Percentiles rank a stretch among this genome's conserved stretches.
Conservation (phyloP, 2,797 vertebrate species). For the Danio tinwini region DNA sequence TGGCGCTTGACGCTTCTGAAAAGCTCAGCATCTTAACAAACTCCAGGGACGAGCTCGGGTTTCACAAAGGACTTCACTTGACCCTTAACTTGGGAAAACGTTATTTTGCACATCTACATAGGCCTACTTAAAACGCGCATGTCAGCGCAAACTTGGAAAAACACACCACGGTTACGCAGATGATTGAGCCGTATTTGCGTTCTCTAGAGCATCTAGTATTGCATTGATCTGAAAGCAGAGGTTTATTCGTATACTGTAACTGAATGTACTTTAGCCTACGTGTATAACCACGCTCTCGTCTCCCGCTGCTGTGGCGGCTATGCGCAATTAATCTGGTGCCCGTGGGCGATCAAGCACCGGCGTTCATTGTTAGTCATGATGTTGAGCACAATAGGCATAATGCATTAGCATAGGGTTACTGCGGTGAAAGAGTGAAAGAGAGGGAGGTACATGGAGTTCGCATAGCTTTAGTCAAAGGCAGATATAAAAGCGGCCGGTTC, state of each 20-base stretch:
- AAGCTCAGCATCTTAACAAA: constrained; percentile 12
- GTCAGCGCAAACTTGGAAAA: neutral
- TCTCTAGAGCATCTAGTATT: too few relatives aligned
- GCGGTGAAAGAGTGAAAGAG: constrained; percentile 49
- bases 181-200: neutral
- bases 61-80: neutral
- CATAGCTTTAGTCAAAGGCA: constrained; percentile 72
- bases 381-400: constrained; percentile 75
- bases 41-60: constrained; percentile 24
- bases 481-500: constrained; percentile 73
- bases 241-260: neutral
- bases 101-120: neutral
- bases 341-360: constrained; percentile 67
- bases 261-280: constrained; percentile 23
- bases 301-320: constrained; percentile 51
- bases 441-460: constrained; percentile 52
- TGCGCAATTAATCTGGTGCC: constrained; percentile 56
- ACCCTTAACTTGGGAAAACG: neutral
- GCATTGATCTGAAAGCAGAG: neutral
- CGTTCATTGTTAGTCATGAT: constrained; percentile 75
- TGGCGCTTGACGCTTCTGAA: constrained; percentile 47
- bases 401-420: constrained; percentile 60
- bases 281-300: constrained; percentile 45
- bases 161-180: neutral
- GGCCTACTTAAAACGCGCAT: neutral